phyloP scores from a whole-genome alignment of 2,888 invertebrate species.

The Heliothis peltigera region DNA sequence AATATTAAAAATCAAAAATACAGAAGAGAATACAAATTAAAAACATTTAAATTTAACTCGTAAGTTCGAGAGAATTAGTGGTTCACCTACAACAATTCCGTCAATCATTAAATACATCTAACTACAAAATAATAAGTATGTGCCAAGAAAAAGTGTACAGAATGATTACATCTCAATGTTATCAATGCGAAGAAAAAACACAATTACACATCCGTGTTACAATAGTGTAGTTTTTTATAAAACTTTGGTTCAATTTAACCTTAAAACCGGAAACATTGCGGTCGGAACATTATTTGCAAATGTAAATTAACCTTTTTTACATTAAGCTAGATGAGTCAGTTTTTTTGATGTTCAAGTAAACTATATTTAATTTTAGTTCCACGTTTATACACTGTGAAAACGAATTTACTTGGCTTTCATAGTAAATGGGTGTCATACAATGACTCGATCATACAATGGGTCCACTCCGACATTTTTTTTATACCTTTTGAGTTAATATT shows the following conservation, averaged over 20 bases:
- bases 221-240: slow-evolving; percentile 44
- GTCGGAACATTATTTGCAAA: slow-evolving; percentile 48
- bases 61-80: background rate
- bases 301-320: slow-evolving; percentile 41
- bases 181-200: slow-evolving; percentile 26
- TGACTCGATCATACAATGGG: too few relatives aligned
- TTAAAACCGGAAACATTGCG: slow-evolving; percentile 52
- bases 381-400: too few relatives aligned
- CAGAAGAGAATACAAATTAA: background rate
- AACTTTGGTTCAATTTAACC: slow-evolving; percentile 31
- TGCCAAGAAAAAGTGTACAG: slow-evolving; percentile 20
- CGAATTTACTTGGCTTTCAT: too few relatives aligned
- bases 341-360: slow-evolving; percentile 31
- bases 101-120: background rate
- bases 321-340: slow-evolving; percentile 25
- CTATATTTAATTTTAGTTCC: background rate
- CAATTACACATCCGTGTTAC: slow-evolving; percentile 51
- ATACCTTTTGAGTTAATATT: too few relatives aligned
- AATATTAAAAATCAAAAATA: slow-evolving; percentile 23
- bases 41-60: background rate
- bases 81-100: background rate
- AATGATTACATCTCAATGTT: slow-evolving; percentile 15
- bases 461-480: too few relatives aligned
- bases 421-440: too few relatives aligned
- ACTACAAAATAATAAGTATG: background rate